Percentiles rank a stretch among this genome's conserved stretches.
Conservation (phyloP, 2,888 invertebrate genomes). For the Venusia cambrica region DNA sequence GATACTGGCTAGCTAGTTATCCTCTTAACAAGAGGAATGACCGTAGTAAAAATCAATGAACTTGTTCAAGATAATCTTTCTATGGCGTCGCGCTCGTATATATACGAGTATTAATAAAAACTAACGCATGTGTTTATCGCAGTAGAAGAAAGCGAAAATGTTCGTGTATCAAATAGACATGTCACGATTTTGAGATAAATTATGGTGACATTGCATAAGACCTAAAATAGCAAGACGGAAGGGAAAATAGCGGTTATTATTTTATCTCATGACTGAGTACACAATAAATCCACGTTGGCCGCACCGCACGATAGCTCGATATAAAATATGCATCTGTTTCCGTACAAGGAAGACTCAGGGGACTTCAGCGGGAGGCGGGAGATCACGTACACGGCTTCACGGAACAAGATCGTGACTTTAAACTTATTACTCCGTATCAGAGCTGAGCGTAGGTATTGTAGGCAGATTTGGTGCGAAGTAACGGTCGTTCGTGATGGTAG, state of each 20-base stretch:
- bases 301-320: slow-evolving; percentile 39
- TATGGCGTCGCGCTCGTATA: not conserved
- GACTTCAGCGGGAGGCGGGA: slow-evolving; percentile 61
- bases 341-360: slow-evolving; percentile 68
- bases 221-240: slow-evolving; percentile 16
- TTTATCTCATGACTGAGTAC: slow-evolving; percentile 29
- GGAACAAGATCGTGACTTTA: slow-evolving; percentile 70
- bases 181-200: slow-evolving; percentile 4
- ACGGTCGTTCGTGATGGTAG: slow-evolving; percentile 49
- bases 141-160: too few relatives aligned
- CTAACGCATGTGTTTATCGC: too few relatives aligned
- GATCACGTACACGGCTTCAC: slow-evolving; percentile 67
- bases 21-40: slow-evolving; percentile 1
- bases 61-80: slow-evolving; percentile 6
- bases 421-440: slow-evolving; percentile 75
- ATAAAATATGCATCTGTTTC: slow-evolving; percentile 41
- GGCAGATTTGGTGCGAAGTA: slow-evolving; percentile 76
- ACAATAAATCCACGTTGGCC: slow-evolving; percentile 47
- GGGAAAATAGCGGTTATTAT: slow-evolving; percentile 30
- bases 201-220: slow-evolving; percentile 3
- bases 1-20: slow-evolving; percentile 8
- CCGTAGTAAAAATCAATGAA: slow-evolving; percentile 4
- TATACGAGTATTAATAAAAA: not conserved
- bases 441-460: slow-evolving; percentile 69
- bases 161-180: slow-evolving; percentile 1